A percentile compares a stretch with the other conserved stretches of the same genome.
phyloP scores from a whole-genome alignment of 2,797 vertebrate genomes.

The Sebastes jordani region DNA sequence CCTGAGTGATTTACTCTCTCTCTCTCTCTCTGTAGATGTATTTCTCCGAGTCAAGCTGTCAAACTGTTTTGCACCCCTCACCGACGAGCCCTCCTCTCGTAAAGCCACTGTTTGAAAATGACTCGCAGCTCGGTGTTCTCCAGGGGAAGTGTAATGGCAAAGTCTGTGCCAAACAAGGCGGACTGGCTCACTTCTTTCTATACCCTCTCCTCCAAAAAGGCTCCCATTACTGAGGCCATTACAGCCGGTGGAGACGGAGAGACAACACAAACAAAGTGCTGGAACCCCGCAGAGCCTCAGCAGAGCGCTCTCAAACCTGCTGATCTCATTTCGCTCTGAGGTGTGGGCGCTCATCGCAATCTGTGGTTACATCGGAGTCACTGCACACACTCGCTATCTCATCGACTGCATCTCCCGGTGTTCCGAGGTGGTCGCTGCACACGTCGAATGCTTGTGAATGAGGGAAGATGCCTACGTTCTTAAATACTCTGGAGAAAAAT shows the following conservation, averaged over 20 bases:
- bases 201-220: conserved; percentile 12
- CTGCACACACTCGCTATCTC: neutral
- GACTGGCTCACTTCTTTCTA: conserved; percentile 1
- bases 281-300: conserved; percentile 8
- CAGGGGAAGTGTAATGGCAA: conserved; percentile 2
- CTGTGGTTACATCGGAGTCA: neutral
- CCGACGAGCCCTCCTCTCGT: conserved; percentile 17
- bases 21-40: conserved; percentile 6
- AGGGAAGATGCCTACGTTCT: neutral
- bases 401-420: neutral
- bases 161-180: neutral
- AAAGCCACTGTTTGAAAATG: neutral
- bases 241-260: conserved; percentile 14
- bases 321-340: conserved; percentile 14
- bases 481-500: neutral
- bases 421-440: neutral
- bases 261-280: conserved; percentile 15
- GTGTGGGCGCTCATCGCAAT: conserved; percentile 14
- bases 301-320: neutral
- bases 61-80: conserved; percentile 22
- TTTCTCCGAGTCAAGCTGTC: conserved; percentile 43
- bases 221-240: conserved; percentile 34
- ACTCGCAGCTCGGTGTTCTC: conserved; percentile 22
- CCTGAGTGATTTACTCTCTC: conserved; percentile 8
- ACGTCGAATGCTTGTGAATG: neutral